phyloP scores from a whole-genome alignment of 2,113 vertebrate genomes.

The Podilymbus podiceps region DNA sequence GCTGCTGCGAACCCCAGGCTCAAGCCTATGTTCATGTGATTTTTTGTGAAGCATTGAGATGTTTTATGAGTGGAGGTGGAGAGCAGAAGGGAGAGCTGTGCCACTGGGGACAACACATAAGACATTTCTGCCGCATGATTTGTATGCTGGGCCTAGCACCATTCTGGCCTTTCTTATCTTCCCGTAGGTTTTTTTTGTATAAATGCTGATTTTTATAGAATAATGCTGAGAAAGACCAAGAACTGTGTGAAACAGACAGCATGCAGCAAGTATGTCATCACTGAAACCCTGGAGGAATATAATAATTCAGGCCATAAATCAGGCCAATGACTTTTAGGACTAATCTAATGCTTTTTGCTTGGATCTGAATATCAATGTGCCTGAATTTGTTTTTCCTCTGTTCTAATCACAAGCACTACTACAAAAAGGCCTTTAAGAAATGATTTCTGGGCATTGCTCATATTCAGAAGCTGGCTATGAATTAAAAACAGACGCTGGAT shows the following conservation, averaged over 20 bases:
- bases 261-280: not conserved
- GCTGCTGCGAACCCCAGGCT: not conserved
- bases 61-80: not conserved
- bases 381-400: not conserved
- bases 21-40: not conserved
- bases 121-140: not conserved
- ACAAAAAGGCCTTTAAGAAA: not conserved
- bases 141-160: not conserved
- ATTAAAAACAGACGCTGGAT: not conserved
- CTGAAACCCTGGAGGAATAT: not conserved
- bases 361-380: constrained; percentile 15
- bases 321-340: constrained; percentile 27
- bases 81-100: not conserved
- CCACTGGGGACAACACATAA: not conserved
- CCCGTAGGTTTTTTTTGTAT: not conserved
- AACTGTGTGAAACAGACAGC: not conserved
- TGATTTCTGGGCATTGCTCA: not conserved
- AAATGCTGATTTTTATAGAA: not conserved
- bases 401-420: not conserved
- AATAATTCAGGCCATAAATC: constrained; percentile 57
- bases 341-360: constrained; percentile 5
- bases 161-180: not conserved
- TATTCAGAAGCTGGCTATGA: not conserved
- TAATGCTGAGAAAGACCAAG: not conserved
- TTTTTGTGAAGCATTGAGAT: not conserved